Conservation (phyloP, 1,140 invertebrate genomes). For the Lordiphosa clarofinis region DNA sequence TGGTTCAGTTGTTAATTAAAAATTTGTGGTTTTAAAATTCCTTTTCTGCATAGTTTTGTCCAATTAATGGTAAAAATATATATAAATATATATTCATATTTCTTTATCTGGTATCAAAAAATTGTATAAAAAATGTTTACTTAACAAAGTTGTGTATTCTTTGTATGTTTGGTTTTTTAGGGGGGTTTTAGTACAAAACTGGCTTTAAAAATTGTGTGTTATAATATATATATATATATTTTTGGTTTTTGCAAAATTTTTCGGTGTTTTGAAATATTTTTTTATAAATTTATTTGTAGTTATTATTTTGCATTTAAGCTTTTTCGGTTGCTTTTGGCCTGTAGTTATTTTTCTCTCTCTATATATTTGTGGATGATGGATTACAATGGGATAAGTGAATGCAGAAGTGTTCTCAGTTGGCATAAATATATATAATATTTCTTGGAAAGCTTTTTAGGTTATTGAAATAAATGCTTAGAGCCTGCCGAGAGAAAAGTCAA, state of each 20-base stretch:
- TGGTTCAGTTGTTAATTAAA: too few species aligned
- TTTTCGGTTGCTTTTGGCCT: conserved; percentile 36
- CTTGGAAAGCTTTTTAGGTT: too few species aligned
- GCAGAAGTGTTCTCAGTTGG: too few species aligned
- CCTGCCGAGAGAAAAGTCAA: too few species aligned
- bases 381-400: too few species aligned
- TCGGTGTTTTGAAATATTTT: conserved; percentile 11
- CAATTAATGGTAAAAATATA: too few species aligned
- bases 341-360: conserved; percentile 16
- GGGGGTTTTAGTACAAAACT: conserved; percentile 42
- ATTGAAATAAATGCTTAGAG: too few species aligned
- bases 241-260: conserved; percentile 14
- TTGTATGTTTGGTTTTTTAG: conserved; percentile 2
- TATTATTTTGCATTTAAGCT: conserved; percentile 26
- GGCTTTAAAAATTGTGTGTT: conserved; percentile 65
- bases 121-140: conserved; percentile 70
- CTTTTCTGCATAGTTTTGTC: not conserved
- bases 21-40: conserved; percentile 23
- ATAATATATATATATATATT: not conserved
- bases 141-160: conserved; percentile 61
- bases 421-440: too few species aligned
- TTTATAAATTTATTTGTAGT: conserved; percentile 17
- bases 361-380: too few species aligned
- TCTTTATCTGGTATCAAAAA: conserved; percentile 66
- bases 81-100: conserved; percentile 23